Percentiles rank a stretch among this genome's conserved stretches.
phyloP scores from a whole-genome alignment of 2,797 vertebrate species.

The Tiaroga cobitis region DNA sequence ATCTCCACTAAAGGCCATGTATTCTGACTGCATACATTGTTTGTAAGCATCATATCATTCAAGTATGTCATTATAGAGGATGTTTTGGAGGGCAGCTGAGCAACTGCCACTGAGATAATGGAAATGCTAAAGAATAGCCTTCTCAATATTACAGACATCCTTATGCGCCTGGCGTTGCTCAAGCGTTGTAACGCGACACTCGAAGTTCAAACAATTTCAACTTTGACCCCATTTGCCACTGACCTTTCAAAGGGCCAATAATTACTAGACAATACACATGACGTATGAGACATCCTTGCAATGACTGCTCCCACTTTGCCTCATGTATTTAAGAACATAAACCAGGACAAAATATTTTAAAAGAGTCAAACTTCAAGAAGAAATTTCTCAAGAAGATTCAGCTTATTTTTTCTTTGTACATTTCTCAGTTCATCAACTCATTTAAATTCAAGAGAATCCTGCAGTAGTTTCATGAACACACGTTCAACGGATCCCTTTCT shows the following conservation, averaged over 20 bases:
- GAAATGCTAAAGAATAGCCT: conserved; percentile 3
- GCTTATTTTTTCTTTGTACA: background rate
- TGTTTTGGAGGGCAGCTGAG: conserved; percentile 1
- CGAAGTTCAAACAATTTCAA: conserved; percentile 32
- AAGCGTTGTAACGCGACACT: background rate
- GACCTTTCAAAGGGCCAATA: conserved; percentile 9
- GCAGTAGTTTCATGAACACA: background rate
- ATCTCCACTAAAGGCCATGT: background rate
- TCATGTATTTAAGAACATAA: background rate
- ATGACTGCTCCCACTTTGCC: background rate
- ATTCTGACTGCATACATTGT: background rate
- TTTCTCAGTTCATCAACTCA: background rate
- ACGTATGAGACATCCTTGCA: background rate
- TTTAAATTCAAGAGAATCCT: background rate
- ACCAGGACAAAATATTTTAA: background rate
- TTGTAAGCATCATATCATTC: background rate
- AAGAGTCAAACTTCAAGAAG: background rate
- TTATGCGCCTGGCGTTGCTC: background rate
- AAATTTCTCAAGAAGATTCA: background rate
- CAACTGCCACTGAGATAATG: conserved; percentile 10
- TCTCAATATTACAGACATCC: background rate
- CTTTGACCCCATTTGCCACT: conserved; percentile 19
- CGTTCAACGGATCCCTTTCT: background rate
- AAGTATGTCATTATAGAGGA: conserved; percentile 1
- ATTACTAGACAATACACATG: conserved; percentile 20